phyloP scores from a whole-genome alignment of 2,797 vertebrate genomes.

The Helicolenus hilgendorfi region DNA sequence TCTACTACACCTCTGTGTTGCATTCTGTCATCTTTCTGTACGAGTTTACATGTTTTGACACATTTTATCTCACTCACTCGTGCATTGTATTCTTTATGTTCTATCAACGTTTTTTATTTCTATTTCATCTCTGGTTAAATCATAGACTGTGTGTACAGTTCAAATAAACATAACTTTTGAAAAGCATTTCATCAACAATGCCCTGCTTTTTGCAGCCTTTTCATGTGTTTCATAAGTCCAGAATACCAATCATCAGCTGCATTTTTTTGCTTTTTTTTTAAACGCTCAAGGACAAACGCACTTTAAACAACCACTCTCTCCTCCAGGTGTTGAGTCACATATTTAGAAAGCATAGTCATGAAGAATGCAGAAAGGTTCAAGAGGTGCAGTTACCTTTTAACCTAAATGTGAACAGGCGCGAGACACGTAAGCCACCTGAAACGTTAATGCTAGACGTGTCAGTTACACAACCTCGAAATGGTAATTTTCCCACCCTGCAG shows the following conservation, averaged over 20 bases:
- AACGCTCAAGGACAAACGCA: neutral
- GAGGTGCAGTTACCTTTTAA: neutral
- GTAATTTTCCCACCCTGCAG: neutral
- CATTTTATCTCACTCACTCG: neutral
- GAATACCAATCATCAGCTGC: neutral
- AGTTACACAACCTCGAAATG: neutral
- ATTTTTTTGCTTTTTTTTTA: neutral
- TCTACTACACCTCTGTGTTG: neutral
- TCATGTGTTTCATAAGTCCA: neutral
- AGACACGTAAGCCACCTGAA: neutral
- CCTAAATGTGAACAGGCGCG: neutral
- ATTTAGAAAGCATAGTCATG: neutral
- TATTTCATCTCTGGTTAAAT: neutral
- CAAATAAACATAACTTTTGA: neutral
- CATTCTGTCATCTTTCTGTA: neutral
- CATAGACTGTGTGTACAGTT: neutral
- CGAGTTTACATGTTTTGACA: neutral
- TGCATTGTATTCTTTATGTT: neutral
- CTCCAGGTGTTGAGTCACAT: neutral
- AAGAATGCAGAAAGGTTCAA: neutral
- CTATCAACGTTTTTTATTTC: neutral
- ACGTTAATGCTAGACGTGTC: neutral
- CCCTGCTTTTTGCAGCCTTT: neutral
- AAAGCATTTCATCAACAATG: neutral
- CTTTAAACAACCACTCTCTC: neutral